A percentile compares a stretch with the other conserved stretches of the same genome.
These are phyloP conservation scores for Coluber constrictor DNA, from an alignment of 2,797 vertebrate species.

Conservation along the genomic window DNA sequence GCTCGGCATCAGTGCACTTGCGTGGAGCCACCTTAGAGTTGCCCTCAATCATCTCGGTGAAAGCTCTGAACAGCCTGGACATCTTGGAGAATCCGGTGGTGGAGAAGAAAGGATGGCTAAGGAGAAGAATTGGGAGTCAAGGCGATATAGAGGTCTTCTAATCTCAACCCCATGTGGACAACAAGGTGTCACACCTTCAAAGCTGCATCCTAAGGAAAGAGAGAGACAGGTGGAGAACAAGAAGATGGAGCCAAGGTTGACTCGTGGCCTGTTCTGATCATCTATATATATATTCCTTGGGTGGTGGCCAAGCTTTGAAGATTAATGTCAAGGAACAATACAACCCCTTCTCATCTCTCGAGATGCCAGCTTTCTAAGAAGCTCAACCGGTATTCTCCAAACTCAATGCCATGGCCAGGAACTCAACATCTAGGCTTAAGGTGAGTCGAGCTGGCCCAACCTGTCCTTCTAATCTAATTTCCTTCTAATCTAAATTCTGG, in stretches of 20 bases:
- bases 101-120: not conserved
- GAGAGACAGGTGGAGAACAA: not conserved
- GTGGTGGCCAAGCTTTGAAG: not conserved
- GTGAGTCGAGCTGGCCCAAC: not conserved
- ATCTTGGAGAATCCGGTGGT: not conserved
- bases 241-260: not conserved
- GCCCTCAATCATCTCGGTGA: constrained; percentile 11
- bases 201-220: not conserved
- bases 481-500: not conserved
- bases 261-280: not conserved
- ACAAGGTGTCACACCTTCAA: not conserved
- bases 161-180: not conserved
- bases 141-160: no score
- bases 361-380: no score
- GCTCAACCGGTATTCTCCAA: not conserved
- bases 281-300: not conserved
- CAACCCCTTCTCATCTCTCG: not conserved
- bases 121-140: no score
- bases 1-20: not conserved
- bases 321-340: not conserved
- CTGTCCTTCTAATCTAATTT: not conserved
- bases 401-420: not conserved
- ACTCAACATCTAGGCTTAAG: not conserved
- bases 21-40: not conserved
- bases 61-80: constrained; percentile 17